Percentiles rank a stretch among this genome's conserved stretches.
phyloP scores from a whole-genome alignment of 1,140 invertebrate species.

The Drosophila pruinosa region DNA sequence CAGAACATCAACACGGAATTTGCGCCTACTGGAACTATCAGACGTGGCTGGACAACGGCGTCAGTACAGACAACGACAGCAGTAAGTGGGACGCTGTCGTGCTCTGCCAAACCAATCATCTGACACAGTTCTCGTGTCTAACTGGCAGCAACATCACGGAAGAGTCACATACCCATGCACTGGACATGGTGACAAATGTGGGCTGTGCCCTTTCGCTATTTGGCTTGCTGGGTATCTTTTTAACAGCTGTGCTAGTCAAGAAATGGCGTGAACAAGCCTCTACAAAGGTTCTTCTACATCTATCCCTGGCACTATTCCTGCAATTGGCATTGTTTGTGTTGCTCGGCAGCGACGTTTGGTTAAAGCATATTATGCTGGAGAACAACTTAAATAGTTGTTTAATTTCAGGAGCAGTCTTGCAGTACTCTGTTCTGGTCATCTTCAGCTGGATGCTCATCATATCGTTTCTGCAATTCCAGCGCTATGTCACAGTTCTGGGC shows the following conservation, averaged over 20 bases:
- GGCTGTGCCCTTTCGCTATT: slow-evolving; percentile 85
- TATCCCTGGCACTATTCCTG: slow-evolving; percentile 85
- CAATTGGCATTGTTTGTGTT: slow-evolving; percentile 84
- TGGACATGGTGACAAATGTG: slow-evolving; percentile 85
- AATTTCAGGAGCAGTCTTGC: slow-evolving; percentile 84
- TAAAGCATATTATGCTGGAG: slow-evolving; percentile 4
- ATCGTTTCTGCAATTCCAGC: slow-evolving; percentile 86
- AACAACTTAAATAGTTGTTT: slow-evolving; percentile 77
- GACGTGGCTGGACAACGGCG: slow-evolving; percentile 63
- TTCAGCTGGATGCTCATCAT: slow-evolving; percentile 89
- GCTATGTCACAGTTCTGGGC: slow-evolving; percentile 86
- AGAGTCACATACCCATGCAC: slow-evolving; percentile 72
- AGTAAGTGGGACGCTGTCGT: slow-evolving; percentile 4
- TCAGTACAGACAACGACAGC: slow-evolving; percentile 21
- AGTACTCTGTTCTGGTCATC: slow-evolving; percentile 86
- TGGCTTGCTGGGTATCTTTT: slow-evolving; percentile 85
- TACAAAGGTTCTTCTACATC: slow-evolving; percentile 86
- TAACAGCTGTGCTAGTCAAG: slow-evolving; percentile 85
- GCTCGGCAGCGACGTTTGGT: slow-evolving; percentile 51
- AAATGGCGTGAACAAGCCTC: slow-evolving; percentile 86
- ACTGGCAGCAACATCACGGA: slow-evolving; percentile 73
- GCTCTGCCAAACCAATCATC: slow-evolving; percentile 85
- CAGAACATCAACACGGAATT: slow-evolving; percentile 4
- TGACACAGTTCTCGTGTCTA: slow-evolving; percentile 86
- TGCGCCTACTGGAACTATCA: slow-evolving; percentile 79